A percentile compares a stretch with the other conserved stretches of the same genome.
These are phyloP conservation scores for Tenthredo distinguenda DNA, from an alignment of 2,888 invertebrate species.

Conservation along the genomic window DNA sequence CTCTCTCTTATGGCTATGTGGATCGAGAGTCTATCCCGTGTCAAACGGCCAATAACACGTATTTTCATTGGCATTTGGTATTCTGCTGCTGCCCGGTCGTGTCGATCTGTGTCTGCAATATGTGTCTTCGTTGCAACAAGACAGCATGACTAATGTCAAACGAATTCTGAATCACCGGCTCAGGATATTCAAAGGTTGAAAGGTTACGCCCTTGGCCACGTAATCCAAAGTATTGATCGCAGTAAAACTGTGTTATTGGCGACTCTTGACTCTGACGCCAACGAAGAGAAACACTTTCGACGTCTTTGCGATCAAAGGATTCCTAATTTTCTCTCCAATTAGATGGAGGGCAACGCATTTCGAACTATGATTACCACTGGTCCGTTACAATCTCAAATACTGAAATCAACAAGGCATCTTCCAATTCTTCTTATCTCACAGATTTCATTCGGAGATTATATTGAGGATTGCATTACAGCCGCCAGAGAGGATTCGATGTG, in stretches of 20 bases:
- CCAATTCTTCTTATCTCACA: neutral
- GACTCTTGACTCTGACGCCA: conserved; percentile 13
- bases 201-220: conserved; percentile 33
- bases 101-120: neutral
- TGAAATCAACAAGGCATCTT: neutral
- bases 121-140: conserved; percentile 10
- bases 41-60: neutral
- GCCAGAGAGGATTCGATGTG: neutral
- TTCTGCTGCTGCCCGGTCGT: neutral
- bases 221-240: conserved; percentile 45
- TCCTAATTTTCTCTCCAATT: conserved; percentile 14
- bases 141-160: neutral
- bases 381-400: neutral
- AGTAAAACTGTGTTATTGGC: conserved; percentile 43
- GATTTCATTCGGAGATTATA: neutral
- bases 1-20: conserved; percentile 13
- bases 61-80: conserved; percentile 9
- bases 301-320: conserved; percentile 41
- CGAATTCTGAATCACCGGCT: conserved; percentile 14
- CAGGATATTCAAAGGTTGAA: conserved; percentile 9
- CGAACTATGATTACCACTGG: neutral
- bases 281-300: conserved; percentile 14
- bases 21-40: neutral
- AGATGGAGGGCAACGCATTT: neutral
- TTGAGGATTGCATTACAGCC: neutral